Evolutionary conservation across 2,797 vertebrate species (phyloP), one percentile per base, ranked within the genome.

Genomic region (Catostomus latipinnis): DNA sequence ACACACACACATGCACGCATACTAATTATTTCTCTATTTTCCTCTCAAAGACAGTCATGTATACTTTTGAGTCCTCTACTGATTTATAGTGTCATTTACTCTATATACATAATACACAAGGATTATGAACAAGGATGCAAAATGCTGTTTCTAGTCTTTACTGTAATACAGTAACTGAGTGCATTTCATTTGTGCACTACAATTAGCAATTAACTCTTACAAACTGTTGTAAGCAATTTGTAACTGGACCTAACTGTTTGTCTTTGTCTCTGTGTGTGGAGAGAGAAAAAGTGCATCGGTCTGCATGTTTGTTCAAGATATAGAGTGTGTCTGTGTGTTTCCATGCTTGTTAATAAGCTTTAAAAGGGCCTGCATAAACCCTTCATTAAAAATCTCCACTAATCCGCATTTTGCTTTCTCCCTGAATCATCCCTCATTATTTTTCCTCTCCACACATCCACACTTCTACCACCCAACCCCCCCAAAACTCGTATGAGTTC

Each of bases 351-450:
- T 82, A 78, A 78, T 82, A 82, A 74, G 75, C 70, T 73, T 78
- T 78, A 82, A 82, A 70, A 48, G 56, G 76, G 75, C 65, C 76
- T 77, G 70, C 81, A 82, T 78, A 82, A 82, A 82, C 70, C 81
- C 76, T 82, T 82, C 81, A 78, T 78, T 74, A 78, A 74, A 82
- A 82, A 78, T 68, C 76, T 68, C 61, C 61, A 79, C 77, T 82
- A 82, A 82, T 82, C 81, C 81, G 57, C 81, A 73, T 82, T 78
- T 69, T 61, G 49, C 71, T 82, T 82, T 79, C 61, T 79, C 81
- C 63, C 71, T 74, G 70, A 72, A 78, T 78, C 81, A 78, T 82
- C 76, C 71, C 80, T 78, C 74, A 72, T 77, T 76, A 66, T 46
- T 71, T 67, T 77, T 73, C 56, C 74, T 74, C 57, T 78, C 63